Percentiles rank a stretch among this genome's conserved stretches.
These are phyloP conservation scores for Hyles vespertilio DNA, from an alignment of 1,140 invertebrate species.

Conservation along the genomic window DNA sequence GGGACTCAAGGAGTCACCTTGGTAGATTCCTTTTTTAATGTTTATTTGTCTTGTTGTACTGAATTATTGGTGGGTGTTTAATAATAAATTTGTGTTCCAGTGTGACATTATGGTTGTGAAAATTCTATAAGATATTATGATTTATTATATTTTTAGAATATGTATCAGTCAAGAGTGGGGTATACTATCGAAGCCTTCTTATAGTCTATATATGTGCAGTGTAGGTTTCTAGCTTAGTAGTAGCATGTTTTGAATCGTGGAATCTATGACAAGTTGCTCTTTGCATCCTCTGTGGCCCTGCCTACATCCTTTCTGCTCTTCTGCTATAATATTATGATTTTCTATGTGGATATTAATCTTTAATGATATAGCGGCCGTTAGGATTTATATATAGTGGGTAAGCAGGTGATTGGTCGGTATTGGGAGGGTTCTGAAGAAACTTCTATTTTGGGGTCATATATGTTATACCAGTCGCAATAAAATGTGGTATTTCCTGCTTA, in stretches of 20 bases:
- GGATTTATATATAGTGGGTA: conserved; percentile 25
- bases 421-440: conserved; percentile 22
- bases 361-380: conserved; percentile 19
- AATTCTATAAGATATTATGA: too few species aligned
- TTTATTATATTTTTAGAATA: too few species aligned
- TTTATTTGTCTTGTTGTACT: too few species aligned
- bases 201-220: too few species aligned
- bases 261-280: not conserved
- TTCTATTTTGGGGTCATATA: conserved; percentile 21
- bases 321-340: conserved; percentile 20
- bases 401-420: conserved; percentile 27
- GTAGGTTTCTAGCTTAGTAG: not conserved
- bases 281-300: not conserved
- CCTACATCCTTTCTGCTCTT: conserved; percentile 19
- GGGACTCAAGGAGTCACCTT: conserved; percentile 1
- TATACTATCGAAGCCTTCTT: too few species aligned
- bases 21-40: not conserved
- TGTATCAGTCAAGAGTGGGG: too few species aligned
- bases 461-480: conserved; percentile 22
- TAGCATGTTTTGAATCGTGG: conserved; percentile 1
- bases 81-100: too few species aligned
- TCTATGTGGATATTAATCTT: conserved; percentile 14
- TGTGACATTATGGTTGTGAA: too few species aligned
- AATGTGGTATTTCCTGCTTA: conserved; percentile 9
- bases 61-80: too few species aligned